Evolutionary conservation across 1,140 invertebrate genomes (phyloP).

Genomic region (Aleiodes sp.): DNA sequence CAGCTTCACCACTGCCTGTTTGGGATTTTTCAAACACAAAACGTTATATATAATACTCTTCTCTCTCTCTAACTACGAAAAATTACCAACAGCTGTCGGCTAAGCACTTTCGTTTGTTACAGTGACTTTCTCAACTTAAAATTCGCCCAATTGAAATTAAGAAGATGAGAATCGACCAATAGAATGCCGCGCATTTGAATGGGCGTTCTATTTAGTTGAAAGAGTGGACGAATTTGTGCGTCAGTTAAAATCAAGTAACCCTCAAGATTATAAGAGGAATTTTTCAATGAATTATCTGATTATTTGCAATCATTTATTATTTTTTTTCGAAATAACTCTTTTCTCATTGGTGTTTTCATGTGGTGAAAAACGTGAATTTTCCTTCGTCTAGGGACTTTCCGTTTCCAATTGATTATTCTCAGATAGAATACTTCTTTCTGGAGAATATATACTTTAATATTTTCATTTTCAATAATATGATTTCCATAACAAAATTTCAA

Average conservation of each 20-base stretch:
- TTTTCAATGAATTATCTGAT: no score
- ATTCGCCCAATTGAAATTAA: background rate
- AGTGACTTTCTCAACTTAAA: background rate
- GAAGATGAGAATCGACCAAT: slow-evolving; percentile 10
- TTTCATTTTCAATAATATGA: no score
- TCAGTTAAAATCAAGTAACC: no score
- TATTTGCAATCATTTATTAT: no score
- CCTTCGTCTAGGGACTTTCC: background rate
- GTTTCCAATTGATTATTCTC: no score
- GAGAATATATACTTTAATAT: no score
- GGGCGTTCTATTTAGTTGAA: background rate
- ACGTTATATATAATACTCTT: no score
- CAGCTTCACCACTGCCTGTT: background rate
- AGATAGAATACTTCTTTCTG: no score
- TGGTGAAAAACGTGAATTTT: background rate
- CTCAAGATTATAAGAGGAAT: no score
- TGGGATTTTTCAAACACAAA: slow-evolving; percentile 5
- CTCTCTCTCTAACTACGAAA: background rate
- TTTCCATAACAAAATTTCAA: no score
- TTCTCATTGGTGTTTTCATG: background rate
- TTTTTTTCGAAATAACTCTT: no score
- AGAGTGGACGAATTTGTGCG: background rate
- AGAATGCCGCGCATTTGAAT: background rate
- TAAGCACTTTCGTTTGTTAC: background rate
- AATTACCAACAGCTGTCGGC: background rate